phyloP scores from a whole-genome alignment of 2,888 invertebrate genomes.

The Spicauda simplicius region DNA sequence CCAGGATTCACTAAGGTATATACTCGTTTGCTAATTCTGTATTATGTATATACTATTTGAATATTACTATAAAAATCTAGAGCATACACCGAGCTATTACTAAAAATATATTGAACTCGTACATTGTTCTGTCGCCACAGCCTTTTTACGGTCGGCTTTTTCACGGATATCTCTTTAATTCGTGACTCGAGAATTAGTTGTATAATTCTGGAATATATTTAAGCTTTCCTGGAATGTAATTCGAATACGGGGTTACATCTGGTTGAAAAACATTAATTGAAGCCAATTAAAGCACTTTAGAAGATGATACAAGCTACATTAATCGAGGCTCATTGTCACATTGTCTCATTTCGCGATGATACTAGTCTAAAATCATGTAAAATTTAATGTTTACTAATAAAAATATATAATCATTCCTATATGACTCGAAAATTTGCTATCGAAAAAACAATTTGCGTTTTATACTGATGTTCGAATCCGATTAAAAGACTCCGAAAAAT shows the following conservation, averaged over 20 bases:
- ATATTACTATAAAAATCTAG: no score
- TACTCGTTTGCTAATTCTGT: no score
- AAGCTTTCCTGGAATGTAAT: background rate
- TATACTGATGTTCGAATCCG: background rate
- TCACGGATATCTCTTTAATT: slow-evolving; percentile 9
- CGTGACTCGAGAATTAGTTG: background rate
- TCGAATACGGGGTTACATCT: background rate
- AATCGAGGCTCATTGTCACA: no score
- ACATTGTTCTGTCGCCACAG: slow-evolving; percentile 5
- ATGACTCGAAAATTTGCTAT: background rate
- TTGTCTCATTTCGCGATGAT: no score
- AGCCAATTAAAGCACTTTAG: no score
- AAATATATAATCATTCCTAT: background rate
- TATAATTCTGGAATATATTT: background rate
- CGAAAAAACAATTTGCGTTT: background rate
- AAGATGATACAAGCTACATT: no score
- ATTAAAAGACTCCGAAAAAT: background rate
- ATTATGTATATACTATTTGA: no score
- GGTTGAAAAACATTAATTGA: no score
- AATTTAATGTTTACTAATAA: no score
- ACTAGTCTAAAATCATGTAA: no score
- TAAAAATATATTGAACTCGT: background rate
- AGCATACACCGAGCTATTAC: slow-evolving; percentile 2
- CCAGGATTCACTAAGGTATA: no score
- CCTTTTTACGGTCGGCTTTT: slow-evolving; percentile 6